Evolutionary conservation across 1,140 invertebrate species (phyloP).

Genomic region (Trachymyrmex septentrionalis): DNA sequence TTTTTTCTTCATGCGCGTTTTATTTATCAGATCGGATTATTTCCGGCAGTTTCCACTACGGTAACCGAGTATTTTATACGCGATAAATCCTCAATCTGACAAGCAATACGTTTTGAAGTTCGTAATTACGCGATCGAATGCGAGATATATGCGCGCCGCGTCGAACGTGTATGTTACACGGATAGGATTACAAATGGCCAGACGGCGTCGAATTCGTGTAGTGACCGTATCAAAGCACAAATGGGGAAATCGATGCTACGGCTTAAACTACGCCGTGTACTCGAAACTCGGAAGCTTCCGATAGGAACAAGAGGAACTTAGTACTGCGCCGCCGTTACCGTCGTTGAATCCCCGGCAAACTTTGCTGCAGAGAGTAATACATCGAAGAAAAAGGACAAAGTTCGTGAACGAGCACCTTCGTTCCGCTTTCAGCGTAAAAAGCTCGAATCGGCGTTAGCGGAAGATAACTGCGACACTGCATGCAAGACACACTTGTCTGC

Average conservation of each 20-base stretch:
- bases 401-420: neutral
- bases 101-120: slow-evolving; percentile 63
- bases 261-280: slow-evolving; percentile 59
- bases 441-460: neutral
- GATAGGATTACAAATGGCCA: slow-evolving; percentile 61
- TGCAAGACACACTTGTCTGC: neutral
- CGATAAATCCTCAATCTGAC: slow-evolving; percentile 58
- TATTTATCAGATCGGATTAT: slow-evolving; percentile 40
- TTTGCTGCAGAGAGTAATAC: slow-evolving; percentile 35
- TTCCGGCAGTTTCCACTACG: neutral
- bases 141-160: slow-evolving; percentile 37
- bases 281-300: slow-evolving; percentile 63
- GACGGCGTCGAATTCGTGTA: slow-evolving; percentile 57
- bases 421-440: neutral
- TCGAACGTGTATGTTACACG: slow-evolving; percentile 42
- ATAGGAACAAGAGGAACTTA: slow-evolving; percentile 66
- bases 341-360: slow-evolving; percentile 39
- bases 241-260: slow-evolving; percentile 56
- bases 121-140: slow-evolving; percentile 61
- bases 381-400: slow-evolving; percentile 52
- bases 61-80: slow-evolving; percentile 38
- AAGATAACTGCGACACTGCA: neutral
- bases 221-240: slow-evolving; percentile 63
- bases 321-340: neutral
- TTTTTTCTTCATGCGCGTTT: neutral